Evolutionary conservation across 2,888 invertebrate genomes (phyloP).

Genomic region (Liopterus haemorrhoidalis): DNA sequence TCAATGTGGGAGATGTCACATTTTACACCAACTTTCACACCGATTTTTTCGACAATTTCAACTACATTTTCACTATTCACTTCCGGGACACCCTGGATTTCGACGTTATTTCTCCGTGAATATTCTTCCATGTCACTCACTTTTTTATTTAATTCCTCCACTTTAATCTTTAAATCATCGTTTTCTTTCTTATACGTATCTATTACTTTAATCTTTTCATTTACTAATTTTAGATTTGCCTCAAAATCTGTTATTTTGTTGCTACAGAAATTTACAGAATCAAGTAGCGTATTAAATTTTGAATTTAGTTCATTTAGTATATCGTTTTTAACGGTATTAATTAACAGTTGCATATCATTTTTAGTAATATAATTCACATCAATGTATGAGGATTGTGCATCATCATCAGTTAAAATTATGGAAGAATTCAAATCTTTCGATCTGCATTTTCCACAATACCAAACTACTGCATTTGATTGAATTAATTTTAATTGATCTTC

Average conservation of each 20-base stretch:
- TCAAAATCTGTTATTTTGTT: constrained; percentile 3
- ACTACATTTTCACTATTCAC: not conserved
- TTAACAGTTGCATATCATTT: too few relatives aligned
- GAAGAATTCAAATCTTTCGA: too few relatives aligned
- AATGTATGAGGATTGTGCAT: too few relatives aligned
- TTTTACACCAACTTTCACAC: not conserved
- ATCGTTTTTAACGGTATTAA: too few relatives aligned
- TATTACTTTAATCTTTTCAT: constrained; percentile 1
- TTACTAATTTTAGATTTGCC: not conserved
- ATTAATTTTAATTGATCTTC: too few relatives aligned
- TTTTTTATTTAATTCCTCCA: constrained; percentile 1
- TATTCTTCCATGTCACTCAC: constrained; percentile 4
- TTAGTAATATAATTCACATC: too few relatives aligned
- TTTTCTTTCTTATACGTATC: not conserved
- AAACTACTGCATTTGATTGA: too few relatives aligned
- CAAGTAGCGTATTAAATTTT: too few relatives aligned
- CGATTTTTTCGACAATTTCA: not conserved
- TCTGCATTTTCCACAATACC: too few relatives aligned
- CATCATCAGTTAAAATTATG: too few relatives aligned
- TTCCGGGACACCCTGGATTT: not conserved
- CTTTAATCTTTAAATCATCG: not conserved
- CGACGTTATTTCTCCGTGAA: not conserved
- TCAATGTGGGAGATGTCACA: not conserved
- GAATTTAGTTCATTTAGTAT: too few relatives aligned
- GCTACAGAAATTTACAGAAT: constrained; percentile 1